These are phyloP conservation scores for Drosophila neotestacea DNA, from an alignment of 2,888 invertebrate species.

Conservation along the genomic window DNA sequence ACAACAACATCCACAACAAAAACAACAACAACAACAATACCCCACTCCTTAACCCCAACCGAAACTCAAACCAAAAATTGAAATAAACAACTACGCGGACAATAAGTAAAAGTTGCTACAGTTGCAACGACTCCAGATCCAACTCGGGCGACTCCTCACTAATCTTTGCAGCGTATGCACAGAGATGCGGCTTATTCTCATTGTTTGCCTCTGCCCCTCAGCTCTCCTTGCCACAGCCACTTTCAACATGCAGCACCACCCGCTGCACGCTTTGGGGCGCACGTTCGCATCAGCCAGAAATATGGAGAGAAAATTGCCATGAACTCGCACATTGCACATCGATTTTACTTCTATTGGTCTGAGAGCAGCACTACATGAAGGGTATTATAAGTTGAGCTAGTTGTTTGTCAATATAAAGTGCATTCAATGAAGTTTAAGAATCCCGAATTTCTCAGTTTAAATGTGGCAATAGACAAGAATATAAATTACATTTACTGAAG, in stretches of 20 bases:
- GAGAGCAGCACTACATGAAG: conserved; percentile 18
- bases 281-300: conserved; percentile 64
- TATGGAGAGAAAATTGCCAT: conserved; percentile 73
- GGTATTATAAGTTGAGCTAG: conserved; percentile 34
- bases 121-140: conserved; percentile 54
- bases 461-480: not conserved
- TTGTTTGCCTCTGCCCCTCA: conserved; percentile 38
- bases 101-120: conserved; percentile 76
- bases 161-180: conserved; percentile 57
- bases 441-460: not conserved
- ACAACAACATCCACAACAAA: conserved; percentile 28
- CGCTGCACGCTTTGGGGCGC: conserved; percentile 50
- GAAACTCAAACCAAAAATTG: conserved; percentile 61
- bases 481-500: not conserved
- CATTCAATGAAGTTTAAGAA: not conserved
- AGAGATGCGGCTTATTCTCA: conserved; percentile 56
- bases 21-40: conserved; percentile 17
- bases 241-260: conserved; percentile 36
- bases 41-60: conserved; percentile 28
- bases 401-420: conserved; percentile 24
- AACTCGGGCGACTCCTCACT: conserved; percentile 37
- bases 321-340: conserved; percentile 52
- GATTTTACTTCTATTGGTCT: conserved; percentile 34
- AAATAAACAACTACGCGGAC: conserved; percentile 71
- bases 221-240: not conserved